Evolutionary conservation across 2,888 invertebrate species (phyloP).

Genomic region (Geophilus truncorum): DNA sequence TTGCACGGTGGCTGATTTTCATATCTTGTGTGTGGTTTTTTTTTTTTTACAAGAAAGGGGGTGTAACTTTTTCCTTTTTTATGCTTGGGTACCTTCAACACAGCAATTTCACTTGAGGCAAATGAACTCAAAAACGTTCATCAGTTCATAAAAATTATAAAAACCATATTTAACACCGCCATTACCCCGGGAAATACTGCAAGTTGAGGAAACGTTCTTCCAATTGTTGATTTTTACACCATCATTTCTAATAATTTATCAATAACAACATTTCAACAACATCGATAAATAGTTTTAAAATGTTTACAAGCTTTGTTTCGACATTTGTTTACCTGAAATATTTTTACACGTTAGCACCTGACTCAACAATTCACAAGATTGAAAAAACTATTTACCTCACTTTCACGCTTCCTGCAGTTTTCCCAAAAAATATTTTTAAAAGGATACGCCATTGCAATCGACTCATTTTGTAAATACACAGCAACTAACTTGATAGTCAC

Average conservation of each 20-base stretch:
- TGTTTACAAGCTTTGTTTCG: too few relatives aligned
- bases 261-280: too few relatives aligned
- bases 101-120: background rate
- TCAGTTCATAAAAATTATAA: background rate
- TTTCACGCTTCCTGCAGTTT: too few relatives aligned
- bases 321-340: too few relatives aligned
- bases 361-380: too few relatives aligned
- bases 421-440: background rate
- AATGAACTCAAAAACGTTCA: background rate
- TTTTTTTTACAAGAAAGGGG: background rate
- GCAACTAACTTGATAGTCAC: background rate
- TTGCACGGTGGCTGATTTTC: slow-evolving; percentile 12
- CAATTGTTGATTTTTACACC: too few relatives aligned
- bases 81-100: background rate
- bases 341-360: too few relatives aligned
- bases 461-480: background rate
- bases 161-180: background rate
- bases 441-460: background rate
- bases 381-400: too few relatives aligned
- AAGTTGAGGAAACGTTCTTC: background rate
- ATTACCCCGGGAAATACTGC: background rate
- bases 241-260: too few relatives aligned
- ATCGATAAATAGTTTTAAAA: too few relatives aligned
- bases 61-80: background rate
- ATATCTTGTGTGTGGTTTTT: background rate